Base-by-base conservation (phyloP, 2,797 vertebrate species). In the Eulemur rubriventer region DNA sequence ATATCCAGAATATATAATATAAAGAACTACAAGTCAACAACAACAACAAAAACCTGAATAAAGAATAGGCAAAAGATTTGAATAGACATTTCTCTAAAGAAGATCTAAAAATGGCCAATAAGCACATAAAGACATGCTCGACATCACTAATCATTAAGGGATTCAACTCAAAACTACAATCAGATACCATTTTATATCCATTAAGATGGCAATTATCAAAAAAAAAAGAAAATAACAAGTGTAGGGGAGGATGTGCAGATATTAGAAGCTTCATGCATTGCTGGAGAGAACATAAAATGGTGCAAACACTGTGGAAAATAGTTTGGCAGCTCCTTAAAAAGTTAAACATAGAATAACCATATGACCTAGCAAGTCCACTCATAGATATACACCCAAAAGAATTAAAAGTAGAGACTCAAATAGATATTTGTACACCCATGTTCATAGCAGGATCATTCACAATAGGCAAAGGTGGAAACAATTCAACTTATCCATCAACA, bases 371-470 rank as follows among this genome's bases (percentile, higher is more conserved):
- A 96, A 90, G 63, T 69, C 57, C 22, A 48, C 26, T 79, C 38
- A 28, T 57, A 87, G 26, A 24, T 75, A 57, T 38, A 84, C 9
- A 80, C 7, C 6, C 92, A 70, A 84, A 75, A 46, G 35, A 93
- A 88, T 59, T 72, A 95, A 89, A 78, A 80, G 65, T 52, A 76
- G 70, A 38, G 13, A 70, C 59, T 91, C 38, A 89, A 92, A 89
- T 13, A 50, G 63, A 24, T 75, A 79, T 46, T 26, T 88, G 67
- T 70, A 84, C 1, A 57, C 30, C 33, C 6, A 20, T 41, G 35
- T 46, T 65, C 67, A 87, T 1, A 70, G 50, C 35, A 76, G 86
- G 50, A 75, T 90, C 82, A 95, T 61, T 75, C 52, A 81, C 52
- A 79, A 81, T 26, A 85, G 50, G 7, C 11, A 91, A 89, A 95